phyloP scores from a whole-genome alignment of 2,113 vertebrate species.

The Microtus ochrogaster region DNA sequence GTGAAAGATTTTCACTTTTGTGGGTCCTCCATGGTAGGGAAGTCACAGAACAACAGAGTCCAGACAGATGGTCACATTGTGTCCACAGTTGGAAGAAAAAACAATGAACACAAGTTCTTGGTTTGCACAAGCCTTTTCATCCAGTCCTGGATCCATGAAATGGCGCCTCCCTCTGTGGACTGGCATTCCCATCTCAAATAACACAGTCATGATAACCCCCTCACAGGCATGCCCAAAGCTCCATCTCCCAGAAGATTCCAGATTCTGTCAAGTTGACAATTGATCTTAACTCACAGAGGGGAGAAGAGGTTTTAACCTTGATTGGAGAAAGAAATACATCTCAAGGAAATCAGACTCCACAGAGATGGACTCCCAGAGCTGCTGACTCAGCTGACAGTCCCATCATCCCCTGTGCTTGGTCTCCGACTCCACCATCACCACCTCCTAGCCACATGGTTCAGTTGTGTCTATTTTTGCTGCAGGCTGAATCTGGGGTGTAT shows the following conservation, averaged over 20 bases:
- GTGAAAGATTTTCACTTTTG: background rate
- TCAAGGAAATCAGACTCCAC: background rate
- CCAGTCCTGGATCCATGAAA: background rate
- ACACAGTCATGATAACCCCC: background rate
- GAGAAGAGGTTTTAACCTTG: background rate
- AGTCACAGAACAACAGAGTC: background rate
- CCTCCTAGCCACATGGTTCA: fast-evolving
- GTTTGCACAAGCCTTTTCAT: too few relatives aligned
- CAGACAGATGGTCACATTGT: background rate
- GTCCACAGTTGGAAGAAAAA: background rate
- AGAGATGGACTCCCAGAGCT: background rate
- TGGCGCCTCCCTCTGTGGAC: background rate
- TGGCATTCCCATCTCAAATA: background rate
- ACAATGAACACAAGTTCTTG: background rate
- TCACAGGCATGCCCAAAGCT: background rate
- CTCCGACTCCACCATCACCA: too few relatives aligned
- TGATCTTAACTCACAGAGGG: background rate
- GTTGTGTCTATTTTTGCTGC: background rate
- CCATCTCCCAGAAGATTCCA: background rate
- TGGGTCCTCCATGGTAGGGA: too few relatives aligned
- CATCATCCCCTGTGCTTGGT: too few relatives aligned
- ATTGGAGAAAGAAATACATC: too few relatives aligned
- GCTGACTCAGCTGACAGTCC: too few relatives aligned
- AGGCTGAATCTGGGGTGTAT: too few relatives aligned
- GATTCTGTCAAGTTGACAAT: background rate